Percentiles rank a stretch among this genome's conserved stretches.
Conservation (phyloP, 2,113 vertebrate species). For the Edolisoma coerulescens region DNA sequence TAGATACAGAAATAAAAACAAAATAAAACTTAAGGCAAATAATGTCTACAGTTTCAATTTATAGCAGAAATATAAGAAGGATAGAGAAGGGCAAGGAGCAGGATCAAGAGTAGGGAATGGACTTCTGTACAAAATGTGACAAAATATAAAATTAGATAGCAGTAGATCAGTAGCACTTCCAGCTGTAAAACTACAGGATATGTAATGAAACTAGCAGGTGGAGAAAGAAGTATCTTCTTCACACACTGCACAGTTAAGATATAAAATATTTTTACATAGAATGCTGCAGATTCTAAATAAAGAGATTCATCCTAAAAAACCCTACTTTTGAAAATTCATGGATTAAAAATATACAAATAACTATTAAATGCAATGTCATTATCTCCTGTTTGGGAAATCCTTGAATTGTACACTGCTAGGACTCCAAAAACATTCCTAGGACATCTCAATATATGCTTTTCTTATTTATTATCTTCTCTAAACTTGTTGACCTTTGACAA, state of each 20-base stretch:
- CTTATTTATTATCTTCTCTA: not conserved
- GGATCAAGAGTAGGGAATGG: not conserved
- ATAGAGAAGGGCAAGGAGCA: not conserved
- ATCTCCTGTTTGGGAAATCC: not conserved
- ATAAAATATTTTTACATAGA: not conserved
- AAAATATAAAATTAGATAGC: not conserved
- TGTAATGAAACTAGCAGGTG: not conserved
- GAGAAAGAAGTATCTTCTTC: not conserved
- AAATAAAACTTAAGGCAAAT: constrained; percentile 4
- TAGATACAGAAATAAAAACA: not conserved
- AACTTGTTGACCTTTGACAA: not conserved
- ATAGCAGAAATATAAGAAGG: not conserved
- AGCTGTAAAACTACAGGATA: not conserved
- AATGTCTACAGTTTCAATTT: not conserved
- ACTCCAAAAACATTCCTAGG: not conserved
- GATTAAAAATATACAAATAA: not conserved
- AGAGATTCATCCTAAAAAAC: not conserved
- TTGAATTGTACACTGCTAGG: not conserved
- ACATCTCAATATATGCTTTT: not conserved
- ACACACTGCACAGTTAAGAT: not conserved
- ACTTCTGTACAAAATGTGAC: not conserved
- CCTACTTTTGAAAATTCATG: not conserved
- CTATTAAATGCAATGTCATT: not conserved
- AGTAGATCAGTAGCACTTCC: not conserved
- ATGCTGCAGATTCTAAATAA: not conserved